These are phyloP conservation scores for Tortrix viridana DNA, from an alignment of 2,888 invertebrate species.

Conservation along the genomic window DNA sequence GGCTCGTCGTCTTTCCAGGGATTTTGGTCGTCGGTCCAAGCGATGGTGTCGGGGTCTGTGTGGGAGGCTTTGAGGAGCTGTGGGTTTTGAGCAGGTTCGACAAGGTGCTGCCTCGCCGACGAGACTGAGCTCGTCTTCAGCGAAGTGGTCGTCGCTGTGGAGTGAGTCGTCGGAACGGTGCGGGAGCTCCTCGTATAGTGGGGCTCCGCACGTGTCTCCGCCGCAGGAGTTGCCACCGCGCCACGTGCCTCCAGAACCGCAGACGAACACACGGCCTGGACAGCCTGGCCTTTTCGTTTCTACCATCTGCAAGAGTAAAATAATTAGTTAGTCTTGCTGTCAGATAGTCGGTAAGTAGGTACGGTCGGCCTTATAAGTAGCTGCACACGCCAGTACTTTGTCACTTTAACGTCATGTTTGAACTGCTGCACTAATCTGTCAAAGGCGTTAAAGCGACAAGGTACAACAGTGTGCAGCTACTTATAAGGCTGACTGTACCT, in stretches of 20 bases:
- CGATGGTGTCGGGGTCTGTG: constrained; percentile 85
- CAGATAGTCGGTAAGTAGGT: too few species aligned
- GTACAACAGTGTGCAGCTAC: too few species aligned
- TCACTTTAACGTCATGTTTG: too few species aligned
- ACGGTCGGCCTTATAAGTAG: too few species aligned
- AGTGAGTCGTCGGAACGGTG: constrained; percentile 84
- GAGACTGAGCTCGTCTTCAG: constrained; percentile 90
- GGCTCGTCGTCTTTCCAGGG: constrained; percentile 79
- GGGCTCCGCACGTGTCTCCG: constrained; percentile 84
- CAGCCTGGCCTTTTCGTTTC: constrained; percentile 87
- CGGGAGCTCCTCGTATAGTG: constrained; percentile 92
- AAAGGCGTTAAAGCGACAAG: too few species aligned
- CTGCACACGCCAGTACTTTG: too few species aligned
- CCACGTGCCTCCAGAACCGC: constrained; percentile 82
- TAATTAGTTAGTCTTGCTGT: too few species aligned
- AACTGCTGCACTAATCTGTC: too few species aligned
- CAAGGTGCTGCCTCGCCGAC: constrained; percentile 79
- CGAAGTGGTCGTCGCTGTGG: constrained; percentile 93
- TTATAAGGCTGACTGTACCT: too few species aligned
- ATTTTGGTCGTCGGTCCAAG: constrained; percentile 83
- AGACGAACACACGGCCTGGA: constrained; percentile 87
- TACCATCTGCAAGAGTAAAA: constrained; percentile 85
- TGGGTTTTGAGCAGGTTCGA: constrained; percentile 79
- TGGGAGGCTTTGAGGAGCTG: constrained; percentile 77
- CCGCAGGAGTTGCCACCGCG: constrained; percentile 82